Percentiles rank a stretch among this genome's conserved stretches.
Conservation (phyloP, 1,140 invertebrate species). For the Lordiphosa clarofinis region DNA sequence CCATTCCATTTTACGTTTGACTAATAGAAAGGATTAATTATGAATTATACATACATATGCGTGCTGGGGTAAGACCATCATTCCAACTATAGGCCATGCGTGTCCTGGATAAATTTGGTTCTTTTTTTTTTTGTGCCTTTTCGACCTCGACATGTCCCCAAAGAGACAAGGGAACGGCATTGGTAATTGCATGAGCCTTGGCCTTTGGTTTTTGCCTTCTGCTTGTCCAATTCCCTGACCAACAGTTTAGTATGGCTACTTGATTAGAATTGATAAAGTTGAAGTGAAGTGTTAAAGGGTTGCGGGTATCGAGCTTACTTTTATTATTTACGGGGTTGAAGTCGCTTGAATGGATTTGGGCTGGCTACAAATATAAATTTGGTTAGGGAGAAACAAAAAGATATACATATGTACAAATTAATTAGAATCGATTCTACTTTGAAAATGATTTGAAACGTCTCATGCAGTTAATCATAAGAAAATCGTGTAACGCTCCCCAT, state of each 20-base stretch:
- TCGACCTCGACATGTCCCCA: slow-evolving; percentile 20
- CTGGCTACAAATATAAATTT: no score
- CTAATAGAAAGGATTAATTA: slow-evolving; percentile 78
- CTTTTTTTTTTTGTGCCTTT: slow-evolving; percentile 11
- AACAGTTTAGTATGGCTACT: slow-evolving; percentile 61
- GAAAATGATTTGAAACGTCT: no score
- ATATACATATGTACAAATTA: no score
- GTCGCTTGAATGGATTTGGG: no score
- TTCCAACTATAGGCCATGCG: slow-evolving; percentile 16
- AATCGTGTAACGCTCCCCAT: no score
- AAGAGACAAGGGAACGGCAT: slow-evolving; percentile 23
- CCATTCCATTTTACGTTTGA: slow-evolving; percentile 1
- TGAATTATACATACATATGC: slow-evolving; percentile 74
- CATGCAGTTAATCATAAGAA: no score
- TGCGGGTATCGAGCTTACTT: slow-evolving; percentile 13
- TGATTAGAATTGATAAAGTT: slow-evolving; percentile 76
- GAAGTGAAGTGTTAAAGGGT: slow-evolving; percentile 32
- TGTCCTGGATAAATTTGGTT: slow-evolving; percentile 57
- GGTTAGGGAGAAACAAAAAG: no score
- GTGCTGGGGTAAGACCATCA: slow-evolving; percentile 26
- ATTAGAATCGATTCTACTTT: no score
- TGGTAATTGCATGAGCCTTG: slow-evolving; percentile 43
- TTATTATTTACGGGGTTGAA: slow-evolving; percentile 53
- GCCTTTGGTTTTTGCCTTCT: slow-evolving; percentile 14
- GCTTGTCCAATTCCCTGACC: slow-evolving; percentile 24